Base-by-base conservation (phyloP, 1,140 invertebrate species). In the Bombus terrestris region DNA sequence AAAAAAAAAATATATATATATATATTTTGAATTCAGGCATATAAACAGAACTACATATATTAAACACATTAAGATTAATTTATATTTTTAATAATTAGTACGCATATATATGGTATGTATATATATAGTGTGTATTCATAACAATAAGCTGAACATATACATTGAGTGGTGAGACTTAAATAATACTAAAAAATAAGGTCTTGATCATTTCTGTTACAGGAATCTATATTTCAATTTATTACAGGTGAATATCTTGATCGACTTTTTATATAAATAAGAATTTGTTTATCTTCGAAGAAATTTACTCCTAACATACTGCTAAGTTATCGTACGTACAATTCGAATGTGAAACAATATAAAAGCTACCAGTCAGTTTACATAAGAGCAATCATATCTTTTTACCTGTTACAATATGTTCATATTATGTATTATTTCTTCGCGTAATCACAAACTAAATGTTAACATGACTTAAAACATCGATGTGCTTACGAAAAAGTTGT, bases 401-500 rank as follows among this genome's bases (percentile, higher is more conserved):
- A 88, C 80, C 86, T 74, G 41, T 53, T 53, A 53, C 22, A n/a
- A 62, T 43, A 59, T 47, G 1, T 25, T 62, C 13, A 13, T 15
- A 35, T 80, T 41, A n/a, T 39, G 39, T 39, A 39, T 6, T 72
- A 43, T 66, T 37, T 76, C 13, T 76, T 32, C 64, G 41, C 47
- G 41, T 62, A 53, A 84, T 79, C 39, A 4, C 18, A 59, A 12
- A 37, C 12, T 18, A 64, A 32, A 62, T 8, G 57, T 84, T 59
- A 68, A 37, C 41, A 9, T 15, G 53, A 59, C 18, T 62, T 35
- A 80, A 77, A 83, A 75, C 47, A 74, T 3, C 5, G n/a, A 43
- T 59, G 43, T 43, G 25, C 75, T 64, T 71, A 57, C 86, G 87
- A 83, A 78, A 80, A 68, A 66, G 3, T 69, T 87, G 87, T 88